Percentiles rank a stretch among this genome's conserved stretches.
Conservation (phyloP, 2,888 invertebrate species). For the Troides helena region DNA sequence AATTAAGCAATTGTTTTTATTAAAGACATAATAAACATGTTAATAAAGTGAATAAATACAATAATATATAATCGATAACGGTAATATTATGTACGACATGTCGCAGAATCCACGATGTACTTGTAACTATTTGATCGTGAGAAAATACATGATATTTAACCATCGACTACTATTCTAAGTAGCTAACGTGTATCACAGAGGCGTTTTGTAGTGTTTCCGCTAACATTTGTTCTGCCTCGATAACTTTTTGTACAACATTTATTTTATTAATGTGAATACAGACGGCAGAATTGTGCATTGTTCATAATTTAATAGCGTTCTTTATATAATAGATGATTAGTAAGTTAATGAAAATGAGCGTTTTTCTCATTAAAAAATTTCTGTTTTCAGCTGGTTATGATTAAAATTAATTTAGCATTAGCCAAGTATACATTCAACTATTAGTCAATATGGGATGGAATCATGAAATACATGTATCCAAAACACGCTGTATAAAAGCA, state of each 20-base stretch:
- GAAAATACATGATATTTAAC: conserved; percentile 48
- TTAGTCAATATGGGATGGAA: conserved; percentile 23
- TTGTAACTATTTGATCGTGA: conserved; percentile 52
- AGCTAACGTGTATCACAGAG: conserved; percentile 73
- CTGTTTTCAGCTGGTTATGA: not conserved
- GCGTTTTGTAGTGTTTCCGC: conserved; percentile 57
- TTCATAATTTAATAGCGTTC: conserved; percentile 13
- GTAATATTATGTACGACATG: conserved; percentile 60
- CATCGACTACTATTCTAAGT: conserved; percentile 60
- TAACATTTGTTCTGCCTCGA: conserved; percentile 44
- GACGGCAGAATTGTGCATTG: conserved; percentile 23
- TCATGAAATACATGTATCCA: conserved; percentile 21
- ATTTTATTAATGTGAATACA: conserved; percentile 10
- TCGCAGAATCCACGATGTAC: conserved; percentile 55
- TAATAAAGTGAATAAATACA: conserved; percentile 79
- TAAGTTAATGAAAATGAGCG: not conserved
- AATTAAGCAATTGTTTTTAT: conserved; percentile 76
- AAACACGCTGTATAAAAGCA: conserved; percentile 10
- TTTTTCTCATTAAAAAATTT: not conserved
- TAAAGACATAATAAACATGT: conserved; percentile 80
- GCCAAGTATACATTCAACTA: conserved; percentile 7
- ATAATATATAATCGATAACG: conserved; percentile 65
- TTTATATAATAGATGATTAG: not conserved
- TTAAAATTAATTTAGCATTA: not conserved
- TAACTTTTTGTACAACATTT: conserved; percentile 18